Conservation (phyloP, 1,140 invertebrate species). For the Drosophila murphyi region DNA sequence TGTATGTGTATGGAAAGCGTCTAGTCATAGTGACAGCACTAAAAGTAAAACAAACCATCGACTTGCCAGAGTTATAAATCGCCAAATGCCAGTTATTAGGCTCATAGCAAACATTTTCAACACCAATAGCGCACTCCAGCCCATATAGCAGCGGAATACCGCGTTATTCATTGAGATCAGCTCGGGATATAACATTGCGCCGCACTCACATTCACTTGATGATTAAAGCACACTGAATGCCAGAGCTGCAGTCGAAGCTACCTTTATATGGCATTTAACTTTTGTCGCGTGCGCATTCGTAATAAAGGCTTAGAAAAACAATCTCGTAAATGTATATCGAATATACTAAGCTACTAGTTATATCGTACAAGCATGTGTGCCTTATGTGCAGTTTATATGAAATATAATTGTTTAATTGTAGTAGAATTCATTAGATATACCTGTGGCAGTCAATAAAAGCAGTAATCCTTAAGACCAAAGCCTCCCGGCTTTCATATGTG, state of each 20-base stretch:
- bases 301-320: too few relatives aligned
- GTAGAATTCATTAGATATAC: too few relatives aligned
- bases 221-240: constrained; percentile 22
- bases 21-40: constrained; percentile 33
- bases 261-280: neutral
- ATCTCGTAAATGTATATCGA: too few relatives aligned
- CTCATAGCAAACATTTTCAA: constrained; percentile 87
- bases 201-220: constrained; percentile 22
- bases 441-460: too few relatives aligned
- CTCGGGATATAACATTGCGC: constrained; percentile 50
- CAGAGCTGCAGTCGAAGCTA: neutral
- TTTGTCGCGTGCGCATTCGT: too few relatives aligned
- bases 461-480: too few relatives aligned
- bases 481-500: neutral
- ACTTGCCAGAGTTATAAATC: constrained; percentile 87
- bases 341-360: too few relatives aligned
- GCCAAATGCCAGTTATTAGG: constrained; percentile 85
- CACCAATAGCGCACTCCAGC: constrained; percentile 86
- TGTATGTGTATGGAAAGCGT: constrained; percentile 14
- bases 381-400: too few relatives aligned
- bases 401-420: too few relatives aligned
- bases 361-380: too few relatives aligned
- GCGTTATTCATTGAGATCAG: constrained; percentile 77
- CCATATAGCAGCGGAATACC: constrained; percentile 86
- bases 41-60: neutral